phyloP scores from a whole-genome alignment of 2,113 vertebrate genomes.

The Stercorarius parasiticus region DNA sequence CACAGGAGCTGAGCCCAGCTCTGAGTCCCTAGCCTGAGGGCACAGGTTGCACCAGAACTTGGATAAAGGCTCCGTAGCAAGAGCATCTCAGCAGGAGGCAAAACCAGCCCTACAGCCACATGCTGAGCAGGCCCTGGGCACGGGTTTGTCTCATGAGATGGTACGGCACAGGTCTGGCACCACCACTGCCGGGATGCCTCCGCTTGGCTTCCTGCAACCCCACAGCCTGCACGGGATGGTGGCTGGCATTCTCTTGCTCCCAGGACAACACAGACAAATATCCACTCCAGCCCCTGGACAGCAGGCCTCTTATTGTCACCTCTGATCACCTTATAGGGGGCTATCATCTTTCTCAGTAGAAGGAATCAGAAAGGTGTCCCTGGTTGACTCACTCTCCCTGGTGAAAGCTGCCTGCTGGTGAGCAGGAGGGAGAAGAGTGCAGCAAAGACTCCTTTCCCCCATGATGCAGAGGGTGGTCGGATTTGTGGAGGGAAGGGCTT shows the following conservation, averaged over 20 bases:
- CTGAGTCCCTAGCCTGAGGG: neutral
- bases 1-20: neutral
- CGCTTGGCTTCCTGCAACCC: neutral
- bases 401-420: neutral
- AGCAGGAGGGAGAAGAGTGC: neutral
- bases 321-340: neutral
- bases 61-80: neutral
- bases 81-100: neutral
- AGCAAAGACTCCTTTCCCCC: neutral
- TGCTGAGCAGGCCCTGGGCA: neutral
- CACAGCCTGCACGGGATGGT: neutral
- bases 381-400: neutral
- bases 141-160: neutral
- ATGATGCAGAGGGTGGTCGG: neutral
- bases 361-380: neutral
- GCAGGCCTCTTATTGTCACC: neutral
- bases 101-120: neutral
- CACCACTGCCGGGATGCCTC: neutral
- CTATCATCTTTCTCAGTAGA: neutral
- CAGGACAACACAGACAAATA: neutral
- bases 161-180: neutral
- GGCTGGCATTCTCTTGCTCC: neutral
- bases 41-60: conserved; percentile 21
- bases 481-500: neutral
- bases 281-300: neutral